These are phyloP conservation scores for Cancer borealis DNA, from an alignment of 2,888 invertebrate species.

Conservation along the genomic window DNA sequence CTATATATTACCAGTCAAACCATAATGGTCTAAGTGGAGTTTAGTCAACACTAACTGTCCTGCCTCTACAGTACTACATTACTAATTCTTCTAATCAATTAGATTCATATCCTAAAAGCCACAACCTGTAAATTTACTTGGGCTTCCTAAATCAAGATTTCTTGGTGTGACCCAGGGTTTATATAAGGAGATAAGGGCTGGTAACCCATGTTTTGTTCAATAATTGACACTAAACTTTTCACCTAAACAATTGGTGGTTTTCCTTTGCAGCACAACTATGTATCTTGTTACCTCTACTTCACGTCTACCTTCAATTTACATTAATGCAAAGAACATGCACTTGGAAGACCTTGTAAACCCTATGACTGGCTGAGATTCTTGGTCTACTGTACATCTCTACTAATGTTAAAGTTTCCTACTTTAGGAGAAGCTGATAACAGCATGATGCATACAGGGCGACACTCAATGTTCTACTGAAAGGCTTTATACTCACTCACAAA, in stretches of 20 bases:
- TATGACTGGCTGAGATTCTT: background rate
- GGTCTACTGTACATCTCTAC: conserved; percentile 3
- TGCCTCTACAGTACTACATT: background rate
- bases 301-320: background rate
- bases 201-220: background rate
- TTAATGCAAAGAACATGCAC: background rate
- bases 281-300: background rate
- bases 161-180: background rate
- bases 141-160: background rate
- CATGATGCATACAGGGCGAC: background rate
- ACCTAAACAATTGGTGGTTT: background rate
- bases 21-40: too few species aligned
- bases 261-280: background rate
- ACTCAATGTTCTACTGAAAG: background rate
- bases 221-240: background rate
- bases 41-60: too few species aligned
- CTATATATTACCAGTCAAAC: too few species aligned
- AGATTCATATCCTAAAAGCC: background rate
- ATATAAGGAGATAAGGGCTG: background rate
- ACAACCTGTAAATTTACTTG: background rate
- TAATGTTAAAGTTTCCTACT: background rate
- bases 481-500: background rate
- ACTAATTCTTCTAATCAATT: background rate
- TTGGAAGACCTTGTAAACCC: conserved; percentile 33
- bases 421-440: background rate